Base-by-base conservation (phyloP, 2,888 invertebrate species). In the Troides aeacus region DNA sequence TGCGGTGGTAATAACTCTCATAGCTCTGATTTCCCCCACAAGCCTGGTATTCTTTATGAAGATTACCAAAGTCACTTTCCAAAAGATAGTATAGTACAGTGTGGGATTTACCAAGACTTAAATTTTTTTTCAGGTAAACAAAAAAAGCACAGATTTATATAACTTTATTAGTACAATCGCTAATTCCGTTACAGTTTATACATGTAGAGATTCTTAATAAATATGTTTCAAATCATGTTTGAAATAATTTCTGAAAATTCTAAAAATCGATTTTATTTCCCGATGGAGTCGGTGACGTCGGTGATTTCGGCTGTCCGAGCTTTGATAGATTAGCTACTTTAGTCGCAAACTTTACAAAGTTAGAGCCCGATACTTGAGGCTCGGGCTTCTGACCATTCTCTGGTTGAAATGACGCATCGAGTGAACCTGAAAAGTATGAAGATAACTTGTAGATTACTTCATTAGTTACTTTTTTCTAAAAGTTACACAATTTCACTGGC, bases 311-410 rank as follows among this genome's bases (percentile, higher is more conserved):
- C 71, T 84, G 86, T 4, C 83, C 84, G 65, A 92, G 78, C 73
- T 91, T 92, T 68, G 91, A 84, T 15, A 92, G 77, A 57, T 85
- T 86, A 69, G 91, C 89, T 36, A 92, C 90, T 77, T 90, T 92
- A 62, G 86, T 84, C 2, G 92, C 92, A 66, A 92, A 87, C 77
- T 90, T 91, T 50, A 86, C 92, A 76, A 92, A 92, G 76, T 84
- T 89, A 50, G 83, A 74, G 0, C 89, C 90, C 0, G 89, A 84
- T n/a, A 79, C 80, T 72, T 91, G 90, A 2, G 88, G 84, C 72
- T 89, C 90, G 0, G 87, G 83, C 72, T 88, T 87, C 76, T 88
- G 89, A 0, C 82, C 80, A 6, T 82, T 81, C 71, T 87, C 88
- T 4, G 87, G 84, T 67, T 88, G 90, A 72, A 83, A 84, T 10